Evolutionary conservation across 2,888 invertebrate genomes (phyloP), one percentile per base, ranked within the genome.

Genomic region (Yponomeuta evonymella): DNA sequence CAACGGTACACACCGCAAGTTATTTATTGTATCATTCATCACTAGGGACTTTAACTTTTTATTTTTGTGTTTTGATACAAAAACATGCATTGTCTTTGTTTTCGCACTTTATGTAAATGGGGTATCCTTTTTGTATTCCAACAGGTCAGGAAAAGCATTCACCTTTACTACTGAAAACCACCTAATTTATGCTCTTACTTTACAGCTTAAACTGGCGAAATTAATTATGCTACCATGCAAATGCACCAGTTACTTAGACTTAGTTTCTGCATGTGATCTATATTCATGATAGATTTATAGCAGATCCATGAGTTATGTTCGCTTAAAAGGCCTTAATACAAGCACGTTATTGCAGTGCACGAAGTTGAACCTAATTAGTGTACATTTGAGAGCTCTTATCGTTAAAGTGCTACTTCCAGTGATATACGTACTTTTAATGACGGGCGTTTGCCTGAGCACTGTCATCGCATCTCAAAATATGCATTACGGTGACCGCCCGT

Each of bases 401-500:
- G 68, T 68, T 68, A 5, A 68, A 51, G 68, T 68, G 68, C 68
- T 51, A 67, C 51, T 68, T 30, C 51, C 30, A 30, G 68, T 23
- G 51, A 30, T 51, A 51, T 12, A 69, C 65, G 69, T 71, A 71
- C 66, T 30, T 66, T 12, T 36, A 29, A 43, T 10, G 43, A n/a
- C 36, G 15, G 9, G 23, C 23, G 70, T 48, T 48, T 30, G 70
- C 63, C 15, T 15, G 33, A 23, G 48, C 70, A 48, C 51, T 33
- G 51, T 43, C 66, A 30, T 36, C 69, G 64, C 69, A 65, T 69
- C 70, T 70, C 69, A 69, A 69, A 70, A 70, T 69, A 64, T 72
- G 70, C 70, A 72, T 72, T 71, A 72, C 70, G 69, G 69, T 66
- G 71, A 66, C 72, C 72, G 66, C 69, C 23, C 71, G 65, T 67